These are phyloP conservation scores for Platichthys flesus DNA, from an alignment of 2,113 vertebrate species.

Conservation along the genomic window DNA sequence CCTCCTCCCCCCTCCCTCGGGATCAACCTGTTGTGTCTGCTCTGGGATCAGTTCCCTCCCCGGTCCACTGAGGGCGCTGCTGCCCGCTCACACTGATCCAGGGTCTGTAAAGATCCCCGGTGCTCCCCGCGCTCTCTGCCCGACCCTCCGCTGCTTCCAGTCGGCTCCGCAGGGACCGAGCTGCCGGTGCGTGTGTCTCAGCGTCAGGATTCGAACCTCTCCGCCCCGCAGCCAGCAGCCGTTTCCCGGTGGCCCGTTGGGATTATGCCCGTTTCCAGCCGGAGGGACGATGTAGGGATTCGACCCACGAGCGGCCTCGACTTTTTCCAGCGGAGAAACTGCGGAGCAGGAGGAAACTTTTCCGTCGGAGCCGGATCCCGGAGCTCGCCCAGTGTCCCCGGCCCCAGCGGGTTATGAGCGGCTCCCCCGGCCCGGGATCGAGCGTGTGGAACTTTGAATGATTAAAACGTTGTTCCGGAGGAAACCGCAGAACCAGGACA, in stretches of 20 bases:
- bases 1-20: slow-evolving; percentile 15
- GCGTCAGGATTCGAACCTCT: slow-evolving; percentile 10
- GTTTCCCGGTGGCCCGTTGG: not conserved
- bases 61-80: not conserved
- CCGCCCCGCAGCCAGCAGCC: not conserved
- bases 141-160: slow-evolving; percentile 60
- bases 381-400: slow-evolving; percentile 7
- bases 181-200: slow-evolving; percentile 46
- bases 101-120: slow-evolving; percentile 21
- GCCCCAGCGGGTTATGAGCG: not conserved
- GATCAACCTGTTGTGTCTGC: slow-evolving; percentile 70
- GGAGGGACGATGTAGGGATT: slow-evolving; percentile 34
- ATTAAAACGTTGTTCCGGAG: not conserved
- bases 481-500: slow-evolving; percentile 9
- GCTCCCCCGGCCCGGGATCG: not conserved
- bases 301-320: slow-evolving; percentile 6
- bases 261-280: slow-evolving; percentile 12
- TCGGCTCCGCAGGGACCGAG: slow-evolving; percentile 42
- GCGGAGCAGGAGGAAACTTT: slow-evolving; percentile 51
- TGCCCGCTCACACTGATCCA: slow-evolving; percentile 33
- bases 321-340: slow-evolving; percentile 45
- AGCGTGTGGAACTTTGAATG: not conserved
- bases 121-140: slow-evolving; percentile 6
- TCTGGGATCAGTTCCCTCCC: slow-evolving; percentile 52
- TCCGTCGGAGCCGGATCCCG: not conserved